Evolutionary conservation across 53 echinoderm and acorn worm species (phyloP), one percentile per base, ranked within the genome.

Genomic region (Arbacia lixula): DNA sequence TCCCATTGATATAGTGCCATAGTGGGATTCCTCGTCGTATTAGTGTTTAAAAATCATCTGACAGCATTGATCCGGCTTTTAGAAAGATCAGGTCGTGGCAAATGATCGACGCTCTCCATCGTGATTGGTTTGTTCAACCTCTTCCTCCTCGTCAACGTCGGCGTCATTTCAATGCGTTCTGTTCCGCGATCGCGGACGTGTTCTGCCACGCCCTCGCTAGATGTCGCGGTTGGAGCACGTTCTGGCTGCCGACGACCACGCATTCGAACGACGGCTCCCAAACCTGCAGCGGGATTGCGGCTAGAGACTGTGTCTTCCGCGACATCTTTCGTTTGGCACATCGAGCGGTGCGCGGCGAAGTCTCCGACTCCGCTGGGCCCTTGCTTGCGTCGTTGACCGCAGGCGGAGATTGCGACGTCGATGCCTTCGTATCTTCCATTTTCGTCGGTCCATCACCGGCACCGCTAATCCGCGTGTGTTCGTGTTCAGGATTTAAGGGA

Each of bases 181-280:
- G 84, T 64, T 88, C 82, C 58, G 88, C 90, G 25, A 90, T 72
- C 1, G 67, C 33, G 1, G 89, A 11, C 39, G 11, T n/a, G 11
- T 42, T 41, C 2, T 37, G 43, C 81, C 87, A 87, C 22, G 91
- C 71, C 33, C 72, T 76, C 49, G 84, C 14, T 2, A 80, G 43
- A 36, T 84, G 88, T 16, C 94, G 86, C 11, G 93, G 95, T 33
- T 89, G 86, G 31, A 94, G 58, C 20, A 87, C 65, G 66, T 96
- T 96, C 5, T 68, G 71, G 41, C 79, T 89, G 57, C 90, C 90
- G 71, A 85, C 84, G 29, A 94, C 85, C 0, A 96, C 87, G 66
- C 87, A 92, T 46, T 96, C 97, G 35, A 96, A 71, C 21, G 93
- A 90, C 33, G 97, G 93, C 34, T 93, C 93, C 91, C 93, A 93